Evolutionary conservation across 2,113 vertebrate species (phyloP).

Genomic region (Struthidea cinerea): DNA sequence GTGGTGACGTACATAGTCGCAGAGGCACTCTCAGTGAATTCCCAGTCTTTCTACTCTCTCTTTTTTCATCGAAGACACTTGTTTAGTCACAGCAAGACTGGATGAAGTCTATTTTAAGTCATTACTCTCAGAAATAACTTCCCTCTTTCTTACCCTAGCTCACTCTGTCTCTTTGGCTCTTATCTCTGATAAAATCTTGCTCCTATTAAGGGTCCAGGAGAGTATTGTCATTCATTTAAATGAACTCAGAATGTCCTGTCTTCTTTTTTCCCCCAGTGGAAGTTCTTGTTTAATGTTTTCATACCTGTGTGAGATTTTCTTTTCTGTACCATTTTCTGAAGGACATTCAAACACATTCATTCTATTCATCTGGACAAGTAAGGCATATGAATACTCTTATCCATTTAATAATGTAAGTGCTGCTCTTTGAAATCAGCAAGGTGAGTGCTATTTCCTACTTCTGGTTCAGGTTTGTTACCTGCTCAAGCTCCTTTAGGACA

Average conservation of each 20-base stretch:
- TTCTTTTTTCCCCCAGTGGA: background rate
- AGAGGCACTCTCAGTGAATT: background rate
- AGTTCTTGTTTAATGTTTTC: constrained; percentile 9
- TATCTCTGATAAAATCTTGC: background rate
- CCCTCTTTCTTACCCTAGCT: background rate
- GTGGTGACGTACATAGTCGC: accelerated
- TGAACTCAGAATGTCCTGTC: background rate
- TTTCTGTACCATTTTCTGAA: background rate
- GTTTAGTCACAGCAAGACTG: background rate
- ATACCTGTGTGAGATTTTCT: background rate
- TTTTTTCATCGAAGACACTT: background rate
- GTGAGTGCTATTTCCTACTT: background rate
- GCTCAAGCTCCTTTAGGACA: background rate
- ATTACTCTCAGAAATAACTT: background rate
- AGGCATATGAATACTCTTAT: background rate
- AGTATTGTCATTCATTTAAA: background rate
- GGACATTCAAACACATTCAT: background rate
- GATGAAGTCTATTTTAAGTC: background rate
- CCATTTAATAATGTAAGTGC: background rate
- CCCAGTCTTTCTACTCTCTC: background rate
- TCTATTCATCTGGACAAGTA: background rate
- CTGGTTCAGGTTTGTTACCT: background rate
- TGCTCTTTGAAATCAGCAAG: background rate
- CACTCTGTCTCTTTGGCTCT: background rate
- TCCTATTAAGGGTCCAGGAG: background rate